Conservation (phyloP, 2,797 vertebrate genomes). For the Oreonectes daqikongensis region DNA sequence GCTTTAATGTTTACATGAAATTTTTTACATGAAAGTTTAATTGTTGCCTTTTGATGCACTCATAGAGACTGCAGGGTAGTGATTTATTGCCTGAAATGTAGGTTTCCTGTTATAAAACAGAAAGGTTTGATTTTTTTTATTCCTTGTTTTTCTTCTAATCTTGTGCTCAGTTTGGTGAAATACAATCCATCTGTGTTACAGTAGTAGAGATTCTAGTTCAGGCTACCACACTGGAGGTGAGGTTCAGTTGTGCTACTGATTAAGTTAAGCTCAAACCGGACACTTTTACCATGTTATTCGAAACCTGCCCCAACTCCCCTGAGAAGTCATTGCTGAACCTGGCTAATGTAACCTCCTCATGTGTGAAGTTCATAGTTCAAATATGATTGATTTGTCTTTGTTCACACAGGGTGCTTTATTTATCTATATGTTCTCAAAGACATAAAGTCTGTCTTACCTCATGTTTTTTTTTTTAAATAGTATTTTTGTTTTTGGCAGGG, state of each 20-base stretch:
- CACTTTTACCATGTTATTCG: slow-evolving; percentile 54
- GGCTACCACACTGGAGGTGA: slow-evolving; percentile 16
- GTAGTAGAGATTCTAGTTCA: slow-evolving; percentile 28
- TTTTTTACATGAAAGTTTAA: no score
- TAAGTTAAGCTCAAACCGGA: slow-evolving; percentile 44
- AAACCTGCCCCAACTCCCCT: slow-evolving; percentile 50
- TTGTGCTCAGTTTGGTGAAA: slow-evolving; percentile 19
- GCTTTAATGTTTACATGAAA: background rate
- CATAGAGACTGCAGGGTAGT: background rate
- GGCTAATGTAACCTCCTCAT: slow-evolving; percentile 50
- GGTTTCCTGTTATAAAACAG: background rate
- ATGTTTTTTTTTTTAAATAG: slow-evolving; percentile 17
- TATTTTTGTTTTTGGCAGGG: background rate
- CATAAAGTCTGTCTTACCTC: slow-evolving; percentile 38
- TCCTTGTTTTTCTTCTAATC: background rate
- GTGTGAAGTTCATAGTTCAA: slow-evolving; percentile 48
- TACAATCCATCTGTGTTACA: slow-evolving; percentile 17
- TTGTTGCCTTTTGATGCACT: no score
- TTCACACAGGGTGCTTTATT: slow-evolving; percentile 45
- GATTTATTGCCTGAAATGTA: background rate
- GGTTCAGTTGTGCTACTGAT: slow-evolving; percentile 54
- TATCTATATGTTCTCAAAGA: slow-evolving; percentile 38
- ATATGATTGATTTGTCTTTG: slow-evolving; percentile 51
- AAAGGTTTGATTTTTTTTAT: background rate
- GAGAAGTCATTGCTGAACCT: slow-evolving; percentile 47